These are phyloP conservation scores for rat (Rattus norvegicus) DNA, from an alignment of 2,113 vertebrate species.

Conservation along the genomic window DNA sequence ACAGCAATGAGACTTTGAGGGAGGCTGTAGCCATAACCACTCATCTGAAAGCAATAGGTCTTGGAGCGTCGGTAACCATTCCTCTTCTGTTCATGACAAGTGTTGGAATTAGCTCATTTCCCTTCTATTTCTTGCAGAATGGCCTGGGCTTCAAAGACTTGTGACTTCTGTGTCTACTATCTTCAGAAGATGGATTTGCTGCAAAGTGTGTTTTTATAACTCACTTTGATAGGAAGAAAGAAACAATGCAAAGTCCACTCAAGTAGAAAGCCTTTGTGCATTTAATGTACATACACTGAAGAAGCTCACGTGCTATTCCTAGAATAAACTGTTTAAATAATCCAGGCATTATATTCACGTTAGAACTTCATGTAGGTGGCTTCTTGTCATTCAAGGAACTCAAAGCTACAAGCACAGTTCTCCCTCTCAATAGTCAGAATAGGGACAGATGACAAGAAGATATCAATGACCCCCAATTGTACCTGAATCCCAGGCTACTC, in stretches of 20 bases:
- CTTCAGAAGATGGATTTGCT: background rate
- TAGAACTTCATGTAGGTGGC: background rate
- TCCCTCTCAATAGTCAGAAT: background rate
- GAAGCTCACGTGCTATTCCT: background rate
- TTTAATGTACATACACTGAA: background rate
- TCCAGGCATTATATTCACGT: background rate
- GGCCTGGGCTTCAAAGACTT: background rate
- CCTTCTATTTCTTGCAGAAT: slow-evolving; percentile 15
- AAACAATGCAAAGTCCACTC: background rate
- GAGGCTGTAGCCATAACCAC: background rate
- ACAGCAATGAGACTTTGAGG: background rate
- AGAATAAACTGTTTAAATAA: slow-evolving; percentile 3
- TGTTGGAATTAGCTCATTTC: background rate
- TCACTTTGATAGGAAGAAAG: background rate
- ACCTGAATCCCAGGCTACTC: background rate
- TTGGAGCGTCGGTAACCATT: background rate
- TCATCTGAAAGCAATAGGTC: background rate
- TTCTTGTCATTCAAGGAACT: background rate
- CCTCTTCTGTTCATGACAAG: background rate
- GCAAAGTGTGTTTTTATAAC: background rate
- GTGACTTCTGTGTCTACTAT: background rate
- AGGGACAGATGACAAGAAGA: background rate
- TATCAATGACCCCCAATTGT: background rate
- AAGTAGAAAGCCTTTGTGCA: background rate
- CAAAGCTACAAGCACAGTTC: background rate